Evolutionary conservation across 2,888 invertebrate genomes (phyloP), one percentile per base, ranked within the genome.

Genomic region (Quadroppia sp.): DNA sequence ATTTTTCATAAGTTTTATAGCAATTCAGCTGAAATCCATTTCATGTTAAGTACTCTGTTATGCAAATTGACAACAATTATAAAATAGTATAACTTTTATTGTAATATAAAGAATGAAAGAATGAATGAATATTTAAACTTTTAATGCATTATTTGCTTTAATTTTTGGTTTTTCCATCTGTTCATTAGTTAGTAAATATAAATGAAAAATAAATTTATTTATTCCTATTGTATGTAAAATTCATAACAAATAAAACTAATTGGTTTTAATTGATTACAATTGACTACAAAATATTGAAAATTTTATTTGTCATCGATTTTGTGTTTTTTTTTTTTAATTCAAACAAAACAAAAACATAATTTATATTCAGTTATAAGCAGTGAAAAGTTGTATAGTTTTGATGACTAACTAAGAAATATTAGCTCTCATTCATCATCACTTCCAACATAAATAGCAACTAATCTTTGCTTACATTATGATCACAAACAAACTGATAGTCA

Each of bases 351-450:
- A 13, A n/a, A n/a, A 53, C 17, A 15, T 28, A 20, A 53, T 53
- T 53, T 53, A 28, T 3, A 59, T 30, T 59, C 23, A 23, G n/a
- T 50, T 50, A 20, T 6, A 20, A 50, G 50, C 23, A 50, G 23
- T 20, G 36, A 36, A 6, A 64, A 3, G 6, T 64, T 20, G 2
- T 30, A 59, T 59, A 30, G 25, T 20, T 53, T 53, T 59, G 59
- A 59, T 64, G 64, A 23, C 2, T 64, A 64, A 64, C 36, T 64
- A 20, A 40, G 40, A 64, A 36, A 64, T 64, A 64, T 64, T 25
- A 15, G 15, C 15, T 64, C 36, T 36, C 64, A 64, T 64, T 64
- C 64, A 64, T 64, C 64, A 64, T 64, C 20, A 36, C 36, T 64
- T n/a, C 1, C 36, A 20, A 36, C 40, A 64, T 36, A 64, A 64